Percentiles rank a stretch among this genome's conserved stretches.
Evolutionary conservation across 2,113 vertebrate genomes (phyloP).

Genomic region (Carassius carassius): DNA sequence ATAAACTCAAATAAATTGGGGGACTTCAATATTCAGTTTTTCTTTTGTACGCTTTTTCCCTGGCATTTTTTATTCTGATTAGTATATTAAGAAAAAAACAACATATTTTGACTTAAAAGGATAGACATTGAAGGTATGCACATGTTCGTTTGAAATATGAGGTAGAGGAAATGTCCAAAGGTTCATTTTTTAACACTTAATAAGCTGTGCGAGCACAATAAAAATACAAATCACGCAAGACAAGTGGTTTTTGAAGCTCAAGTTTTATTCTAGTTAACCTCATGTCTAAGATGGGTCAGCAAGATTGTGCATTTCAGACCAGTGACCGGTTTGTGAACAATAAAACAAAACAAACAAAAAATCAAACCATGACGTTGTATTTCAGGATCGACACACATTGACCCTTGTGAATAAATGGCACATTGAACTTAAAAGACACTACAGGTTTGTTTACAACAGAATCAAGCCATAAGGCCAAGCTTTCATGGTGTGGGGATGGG

Average conservation of each 20-base stretch:
- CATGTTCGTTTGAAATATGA: background rate
- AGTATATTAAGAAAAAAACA: background rate
- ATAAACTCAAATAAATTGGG: background rate
- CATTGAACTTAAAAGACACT: slow-evolving; percentile 48
- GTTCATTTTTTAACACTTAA: background rate
- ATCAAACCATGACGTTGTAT: slow-evolving; percentile 61
- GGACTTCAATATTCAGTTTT: background rate
- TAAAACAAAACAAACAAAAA: slow-evolving; percentile 56
- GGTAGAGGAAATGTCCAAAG: background rate
- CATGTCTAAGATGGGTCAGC: slow-evolving; percentile 79
- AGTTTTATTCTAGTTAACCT: slow-evolving; percentile 71
- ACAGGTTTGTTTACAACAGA: slow-evolving; percentile 50
- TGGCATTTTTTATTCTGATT: background rate
- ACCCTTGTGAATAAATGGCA: slow-evolving; percentile 39
- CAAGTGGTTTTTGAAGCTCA: slow-evolving; percentile 81
- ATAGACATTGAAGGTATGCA: no score
- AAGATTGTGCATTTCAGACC: slow-evolving; percentile 84
- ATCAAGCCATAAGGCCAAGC: slow-evolving; percentile 50
- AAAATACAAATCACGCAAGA: slow-evolving; percentile 47
- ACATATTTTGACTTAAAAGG: no score
- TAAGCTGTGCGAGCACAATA: background rate
- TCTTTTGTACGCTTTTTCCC: background rate
- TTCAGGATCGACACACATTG: slow-evolving; percentile 65
- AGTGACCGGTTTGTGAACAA: slow-evolving; percentile 62
- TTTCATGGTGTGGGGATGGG: slow-evolving; percentile 33